Conservation (phyloP, 2,888 invertebrate genomes). For the Cryptophagus acutangulus region DNA sequence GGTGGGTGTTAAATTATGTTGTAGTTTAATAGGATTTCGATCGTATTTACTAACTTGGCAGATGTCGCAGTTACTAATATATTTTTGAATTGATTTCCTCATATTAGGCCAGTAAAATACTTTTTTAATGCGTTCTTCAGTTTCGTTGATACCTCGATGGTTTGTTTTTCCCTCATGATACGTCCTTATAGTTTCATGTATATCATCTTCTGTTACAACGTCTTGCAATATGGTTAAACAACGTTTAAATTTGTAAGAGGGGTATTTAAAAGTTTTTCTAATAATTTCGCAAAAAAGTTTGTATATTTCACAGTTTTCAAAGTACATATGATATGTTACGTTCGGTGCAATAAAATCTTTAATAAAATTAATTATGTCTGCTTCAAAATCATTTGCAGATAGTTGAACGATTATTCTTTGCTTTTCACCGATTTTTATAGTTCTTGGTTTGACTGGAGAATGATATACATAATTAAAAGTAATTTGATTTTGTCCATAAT, state of each 20-base stretch:
- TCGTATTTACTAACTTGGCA: slow-evolving; percentile 17
- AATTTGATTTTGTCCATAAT: too few relatives aligned
- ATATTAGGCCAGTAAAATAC: slow-evolving; percentile 4
- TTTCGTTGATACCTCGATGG: slow-evolving; percentile 5
- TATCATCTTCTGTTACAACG: background rate
- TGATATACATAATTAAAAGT: too few relatives aligned
- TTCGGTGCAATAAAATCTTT: slow-evolving; percentile 6
- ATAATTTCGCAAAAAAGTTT: slow-evolving; percentile 4
- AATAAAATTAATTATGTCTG: slow-evolving; percentile 4
- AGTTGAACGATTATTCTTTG: slow-evolving; percentile 3
- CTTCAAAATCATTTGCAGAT: background rate
- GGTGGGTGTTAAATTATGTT: slow-evolving; percentile 18
- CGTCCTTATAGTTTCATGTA: background rate
- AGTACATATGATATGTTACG: slow-evolving; percentile 3
- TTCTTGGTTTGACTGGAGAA: too few relatives aligned
- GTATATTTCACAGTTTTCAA: slow-evolving; percentile 3
- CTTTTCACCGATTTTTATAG: too few relatives aligned
- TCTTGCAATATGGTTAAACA: too few relatives aligned
- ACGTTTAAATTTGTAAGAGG: too few relatives aligned
- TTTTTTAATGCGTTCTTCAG: slow-evolving; percentile 5
- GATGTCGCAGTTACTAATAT: slow-evolving; percentile 6
- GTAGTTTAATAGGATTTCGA: slow-evolving; percentile 15
- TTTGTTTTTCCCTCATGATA: slow-evolving; percentile 6
- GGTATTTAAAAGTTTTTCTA: slow-evolving; percentile 4
- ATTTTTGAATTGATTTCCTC: slow-evolving; percentile 2